A percentile compares a stretch with the other conserved stretches of the same genome.
Evolutionary conservation across 1,140 invertebrate species (phyloP).

Genomic region (Notospermus geniculatus): DNA sequence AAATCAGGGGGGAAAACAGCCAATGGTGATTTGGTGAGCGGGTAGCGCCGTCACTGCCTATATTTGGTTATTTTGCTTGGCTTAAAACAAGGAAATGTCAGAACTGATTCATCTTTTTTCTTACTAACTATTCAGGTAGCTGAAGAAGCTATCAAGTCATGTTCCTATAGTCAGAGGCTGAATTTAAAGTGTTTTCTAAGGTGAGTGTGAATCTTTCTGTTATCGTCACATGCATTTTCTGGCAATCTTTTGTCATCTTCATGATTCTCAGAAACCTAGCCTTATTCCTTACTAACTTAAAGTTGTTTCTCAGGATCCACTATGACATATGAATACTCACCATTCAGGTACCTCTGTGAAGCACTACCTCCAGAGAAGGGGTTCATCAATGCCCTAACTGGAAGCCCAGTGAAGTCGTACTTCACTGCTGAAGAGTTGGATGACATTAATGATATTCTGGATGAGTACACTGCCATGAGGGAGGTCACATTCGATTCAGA

Average conservation of each 20-base stretch:
- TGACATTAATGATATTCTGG: slow-evolving; percentile 1
- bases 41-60: too few species aligned
- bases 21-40: too few species aligned
- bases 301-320: too few species aligned
- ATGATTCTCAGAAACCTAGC: too few species aligned
- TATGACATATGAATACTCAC: too few species aligned
- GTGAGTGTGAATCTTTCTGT: slow-evolving; percentile 21
- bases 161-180: slow-evolving; percentile 38
- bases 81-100: too few species aligned
- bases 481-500: slow-evolving; percentile 5
- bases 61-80: too few species aligned
- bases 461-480: slow-evolving; percentile 6
- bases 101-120: not conserved
- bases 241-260: too few species aligned
- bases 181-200: slow-evolving; percentile 47
- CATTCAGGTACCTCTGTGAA: not conserved
- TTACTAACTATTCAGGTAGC: slow-evolving; percentile 32
- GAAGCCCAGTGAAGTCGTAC: not conserved
- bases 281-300: too few species aligned
- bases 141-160: slow-evolving; percentile 33
- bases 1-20: too few species aligned
- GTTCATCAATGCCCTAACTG: not conserved
- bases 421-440: not conserved
- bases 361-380: slow-evolving; percentile 2
- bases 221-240: too few species aligned